Evolutionary conservation across 2,888 invertebrate species (phyloP).

Genomic region (Tinea trinotella): DNA sequence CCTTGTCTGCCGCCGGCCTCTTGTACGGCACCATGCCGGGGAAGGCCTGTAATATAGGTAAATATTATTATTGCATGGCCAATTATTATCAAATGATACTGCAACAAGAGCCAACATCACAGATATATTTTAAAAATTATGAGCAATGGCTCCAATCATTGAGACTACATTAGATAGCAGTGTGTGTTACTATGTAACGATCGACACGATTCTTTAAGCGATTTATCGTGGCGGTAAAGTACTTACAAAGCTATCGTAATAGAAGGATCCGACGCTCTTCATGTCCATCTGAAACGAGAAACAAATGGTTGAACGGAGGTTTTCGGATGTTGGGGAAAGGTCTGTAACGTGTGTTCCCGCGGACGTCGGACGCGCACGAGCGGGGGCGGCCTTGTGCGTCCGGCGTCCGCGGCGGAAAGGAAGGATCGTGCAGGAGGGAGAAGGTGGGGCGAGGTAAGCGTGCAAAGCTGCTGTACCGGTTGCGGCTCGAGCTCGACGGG

Average conservation of each 20-base stretch:
- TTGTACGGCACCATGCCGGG: conserved; percentile 97
- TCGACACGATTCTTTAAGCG: conserved; percentile 16
- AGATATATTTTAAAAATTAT: too few relatives aligned
- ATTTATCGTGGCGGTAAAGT: conserved; percentile 41
- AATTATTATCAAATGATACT: too few relatives aligned
- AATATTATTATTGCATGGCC: too few relatives aligned
- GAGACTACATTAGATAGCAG: too few relatives aligned
- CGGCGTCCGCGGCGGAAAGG: conserved; percentile 45
- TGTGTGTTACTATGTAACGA: too few relatives aligned
- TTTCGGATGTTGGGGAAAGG: conserved; percentile 30
- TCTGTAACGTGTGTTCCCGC: conserved; percentile 26
- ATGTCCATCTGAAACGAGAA: conserved; percentile 92
- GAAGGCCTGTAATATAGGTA: conserved; percentile 81
- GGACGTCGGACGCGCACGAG: conserved; percentile 30
- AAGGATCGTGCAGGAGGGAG: conserved; percentile 36
- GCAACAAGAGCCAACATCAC: too few relatives aligned
- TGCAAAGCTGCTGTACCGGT: conserved; percentile 87
- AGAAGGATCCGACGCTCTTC: conserved; percentile 96
- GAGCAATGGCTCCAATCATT: too few relatives aligned
- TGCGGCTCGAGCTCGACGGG: conserved; percentile 77
- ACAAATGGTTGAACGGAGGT: conserved; percentile 56
- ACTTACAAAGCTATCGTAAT: conserved; percentile 97
- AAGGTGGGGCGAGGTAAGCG: conserved; percentile 62
- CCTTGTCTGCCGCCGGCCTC: conserved; percentile 96
- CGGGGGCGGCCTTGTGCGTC: conserved; percentile 27